Conservation (phyloP, 2,888 invertebrate genomes). For the Diarsia brunnea region DNA sequence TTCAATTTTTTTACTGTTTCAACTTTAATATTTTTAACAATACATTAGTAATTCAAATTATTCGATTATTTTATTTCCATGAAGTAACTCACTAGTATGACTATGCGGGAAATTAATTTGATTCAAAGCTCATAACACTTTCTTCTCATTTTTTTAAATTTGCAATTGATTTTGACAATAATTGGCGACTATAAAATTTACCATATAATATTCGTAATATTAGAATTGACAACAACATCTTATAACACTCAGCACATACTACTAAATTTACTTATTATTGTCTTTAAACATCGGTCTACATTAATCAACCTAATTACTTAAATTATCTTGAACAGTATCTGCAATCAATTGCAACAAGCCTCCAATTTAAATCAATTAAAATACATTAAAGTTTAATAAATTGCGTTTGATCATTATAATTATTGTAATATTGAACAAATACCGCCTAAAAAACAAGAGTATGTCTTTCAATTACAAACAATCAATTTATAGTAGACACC, state of each 20-base stretch:
- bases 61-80: not conserved
- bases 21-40: conserved; percentile 32
- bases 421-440: conserved; percentile 11
- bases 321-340: conserved; percentile 15
- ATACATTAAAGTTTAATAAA: conserved; percentile 16
- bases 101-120: conserved; percentile 22
- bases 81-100: conserved; percentile 17
- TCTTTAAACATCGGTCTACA: conserved; percentile 52
- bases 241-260: conserved; percentile 40
- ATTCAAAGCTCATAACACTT: conserved; percentile 6
- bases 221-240: conserved; percentile 63
- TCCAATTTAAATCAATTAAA: not conserved
- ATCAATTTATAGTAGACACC: conserved; percentile 10
- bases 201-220: conserved; percentile 30
- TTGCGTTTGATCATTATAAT: conserved; percentile 11
- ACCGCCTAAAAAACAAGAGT: conserved; percentile 12
- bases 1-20: conserved; percentile 25
- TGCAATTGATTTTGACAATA: conserved; percentile 28
- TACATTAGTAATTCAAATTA: conserved; percentile 12
- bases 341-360: not conserved
- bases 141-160: not conserved
- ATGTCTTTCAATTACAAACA: conserved; percentile 29
- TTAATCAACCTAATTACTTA: conserved; percentile 12
- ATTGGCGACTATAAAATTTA: conserved; percentile 7
- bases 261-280: conserved; percentile 63